Evolutionary conservation across 2,797 vertebrate species (phyloP).

Genomic region (Merluccius polli): DNA sequence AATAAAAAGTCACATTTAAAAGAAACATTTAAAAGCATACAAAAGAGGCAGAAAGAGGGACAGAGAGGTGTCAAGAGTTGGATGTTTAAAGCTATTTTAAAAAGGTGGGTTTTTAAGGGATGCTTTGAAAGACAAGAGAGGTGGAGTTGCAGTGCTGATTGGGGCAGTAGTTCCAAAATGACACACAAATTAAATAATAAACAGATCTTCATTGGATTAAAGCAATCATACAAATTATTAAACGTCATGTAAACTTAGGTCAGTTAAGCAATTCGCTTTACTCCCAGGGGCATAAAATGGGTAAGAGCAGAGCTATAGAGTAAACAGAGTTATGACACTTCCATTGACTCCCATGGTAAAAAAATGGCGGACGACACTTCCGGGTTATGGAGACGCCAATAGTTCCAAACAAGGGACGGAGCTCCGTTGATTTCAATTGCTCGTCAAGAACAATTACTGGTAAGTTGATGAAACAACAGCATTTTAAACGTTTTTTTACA

Average conservation of each 20-base stretch:
- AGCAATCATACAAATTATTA: not conserved
- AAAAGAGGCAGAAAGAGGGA: not conserved
- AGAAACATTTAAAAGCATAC: not conserved
- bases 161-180: too few relatives aligned
- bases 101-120: not conserved
- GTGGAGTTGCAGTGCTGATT: not conserved
- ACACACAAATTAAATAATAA: not conserved
- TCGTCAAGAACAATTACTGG: too few relatives aligned
- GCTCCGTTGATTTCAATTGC: too few relatives aligned
- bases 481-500: too few relatives aligned
- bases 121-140: not conserved
- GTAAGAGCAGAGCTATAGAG: too few relatives aligned
- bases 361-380: too few relatives aligned
- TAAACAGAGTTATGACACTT: too few relatives aligned
- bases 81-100: not conserved
- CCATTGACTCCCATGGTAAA: too few relatives aligned
- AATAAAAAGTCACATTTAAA: not conserved
- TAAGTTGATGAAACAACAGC: too few relatives aligned
- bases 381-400: too few relatives aligned
- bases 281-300: not conserved
- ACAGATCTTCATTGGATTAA: not conserved
- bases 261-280: too few relatives aligned
- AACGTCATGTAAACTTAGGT: not conserved
- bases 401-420: too few relatives aligned
- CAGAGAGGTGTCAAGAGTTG: not conserved